These are phyloP conservation scores for Molossus alvarezi DNA, from an alignment of 2,797 vertebrate genomes.

Conservation along the genomic window DNA sequence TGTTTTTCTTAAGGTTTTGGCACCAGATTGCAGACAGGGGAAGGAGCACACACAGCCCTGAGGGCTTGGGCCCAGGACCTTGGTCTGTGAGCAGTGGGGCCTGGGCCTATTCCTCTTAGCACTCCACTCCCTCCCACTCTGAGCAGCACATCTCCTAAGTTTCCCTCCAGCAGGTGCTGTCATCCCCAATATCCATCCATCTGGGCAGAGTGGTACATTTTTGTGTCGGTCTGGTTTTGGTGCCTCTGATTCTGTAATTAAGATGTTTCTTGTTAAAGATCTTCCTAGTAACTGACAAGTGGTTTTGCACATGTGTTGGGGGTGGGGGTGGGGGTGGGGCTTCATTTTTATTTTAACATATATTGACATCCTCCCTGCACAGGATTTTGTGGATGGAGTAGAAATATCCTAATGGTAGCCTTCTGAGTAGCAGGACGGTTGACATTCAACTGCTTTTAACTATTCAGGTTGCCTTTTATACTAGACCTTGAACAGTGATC, in stretches of 20 bases:
- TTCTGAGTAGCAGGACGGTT: slow-evolving; percentile 59
- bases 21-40: not conserved
- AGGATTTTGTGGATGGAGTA: not conserved
- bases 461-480: slow-evolving; percentile 70
- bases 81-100: no score
- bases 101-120: not conserved
- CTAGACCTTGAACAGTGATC: slow-evolving; percentile 61
- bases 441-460: slow-evolving; percentile 67
- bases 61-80: not conserved
- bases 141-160: slow-evolving; percentile 29
- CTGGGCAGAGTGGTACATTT: not conserved
- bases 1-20: slow-evolving; percentile 65
- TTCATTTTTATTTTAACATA: slow-evolving; percentile 34
- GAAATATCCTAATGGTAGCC: slow-evolving; percentile 60
- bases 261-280: slow-evolving; percentile 45
- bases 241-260: slow-evolving; percentile 13
- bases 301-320: slow-evolving; percentile 73
- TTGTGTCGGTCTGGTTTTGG: not conserved
- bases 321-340: not conserved
- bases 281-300: slow-evolving; percentile 62
- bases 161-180: not conserved
- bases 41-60: not conserved
- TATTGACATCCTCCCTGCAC: slow-evolving; percentile 21
- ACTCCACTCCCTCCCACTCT: not conserved
- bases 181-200: not conserved